Percentiles rank a stretch among this genome's conserved stretches.
Conservation (phyloP, 2,888 invertebrate species). For the Drosophila affinis region DNA sequence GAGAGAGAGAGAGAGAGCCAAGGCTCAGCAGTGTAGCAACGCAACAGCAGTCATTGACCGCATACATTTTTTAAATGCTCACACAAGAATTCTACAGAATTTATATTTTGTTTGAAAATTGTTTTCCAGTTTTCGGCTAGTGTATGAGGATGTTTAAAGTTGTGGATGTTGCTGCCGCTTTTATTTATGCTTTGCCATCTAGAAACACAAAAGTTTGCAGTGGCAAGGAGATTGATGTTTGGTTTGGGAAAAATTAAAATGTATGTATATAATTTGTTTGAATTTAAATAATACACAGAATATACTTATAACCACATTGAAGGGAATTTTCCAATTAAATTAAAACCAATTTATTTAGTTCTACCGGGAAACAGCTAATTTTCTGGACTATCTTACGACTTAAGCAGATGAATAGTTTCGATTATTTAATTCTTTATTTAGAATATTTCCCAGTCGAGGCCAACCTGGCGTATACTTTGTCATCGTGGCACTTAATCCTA, state of each 20-base stretch:
- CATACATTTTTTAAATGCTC: constrained; percentile 53
- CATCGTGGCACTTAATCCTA: constrained; percentile 1
- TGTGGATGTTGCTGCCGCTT: constrained; percentile 4
- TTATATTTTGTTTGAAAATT: constrained; percentile 52
- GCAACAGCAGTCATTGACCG: constrained; percentile 38
- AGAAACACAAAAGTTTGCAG: constrained; percentile 23
- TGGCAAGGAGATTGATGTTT: constrained; percentile 21
- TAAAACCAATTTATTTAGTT: neutral
- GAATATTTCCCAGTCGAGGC: neutral
- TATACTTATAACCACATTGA: constrained; percentile 21
- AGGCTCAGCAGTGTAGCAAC: neutral
- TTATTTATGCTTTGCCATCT: constrained; percentile 16
- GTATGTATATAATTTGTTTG: constrained; percentile 28
- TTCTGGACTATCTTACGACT: neutral
- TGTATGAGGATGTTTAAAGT: constrained; percentile 31
- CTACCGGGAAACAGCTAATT: neutral
- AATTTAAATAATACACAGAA: constrained; percentile 33
- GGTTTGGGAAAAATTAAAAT: constrained; percentile 40
- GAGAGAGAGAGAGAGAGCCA: neutral
- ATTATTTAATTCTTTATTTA: neutral
- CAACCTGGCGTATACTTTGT: neutral
- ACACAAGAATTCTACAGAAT: constrained; percentile 44
- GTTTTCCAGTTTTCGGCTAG: constrained; percentile 33
- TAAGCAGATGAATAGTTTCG: neutral
- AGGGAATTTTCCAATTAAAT: constrained; percentile 30